Percentiles rank a stretch among this genome's conserved stretches.
Evolutionary conservation across 2,888 invertebrate species (phyloP).

Genomic region (Drosophila hawaiiensis): DNA sequence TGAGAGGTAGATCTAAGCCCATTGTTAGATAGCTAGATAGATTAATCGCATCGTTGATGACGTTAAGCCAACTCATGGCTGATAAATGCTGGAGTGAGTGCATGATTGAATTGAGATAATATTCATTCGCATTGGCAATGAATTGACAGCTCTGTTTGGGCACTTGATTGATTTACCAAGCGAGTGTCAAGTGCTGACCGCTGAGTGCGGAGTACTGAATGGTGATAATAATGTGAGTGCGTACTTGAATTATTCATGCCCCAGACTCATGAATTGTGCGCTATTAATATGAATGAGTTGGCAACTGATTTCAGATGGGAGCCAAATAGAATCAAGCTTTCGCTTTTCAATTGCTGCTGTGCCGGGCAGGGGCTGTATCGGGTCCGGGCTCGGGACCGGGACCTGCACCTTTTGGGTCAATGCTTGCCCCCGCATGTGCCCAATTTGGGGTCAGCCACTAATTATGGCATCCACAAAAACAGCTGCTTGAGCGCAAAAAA

Average conservation of each 20-base stretch:
- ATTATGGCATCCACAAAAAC: slow-evolving; percentile 30
- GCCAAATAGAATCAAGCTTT: slow-evolving; percentile 34
- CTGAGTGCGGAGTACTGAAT: slow-evolving; percentile 23
- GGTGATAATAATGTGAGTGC: slow-evolving; percentile 39
- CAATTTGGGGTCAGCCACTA: slow-evolving; percentile 18
- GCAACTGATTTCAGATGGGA: slow-evolving; percentile 21
- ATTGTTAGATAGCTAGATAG: not conserved
- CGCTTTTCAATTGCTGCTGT: slow-evolving; percentile 37
- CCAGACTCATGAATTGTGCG: slow-evolving; percentile 12
- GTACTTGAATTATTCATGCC: slow-evolving; percentile 51
- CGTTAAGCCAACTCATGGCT: slow-evolving; percentile 6
- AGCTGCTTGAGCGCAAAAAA: slow-evolving; percentile 37
- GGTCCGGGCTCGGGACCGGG: not conserved
- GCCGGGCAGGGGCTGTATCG: no score
- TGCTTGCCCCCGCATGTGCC: slow-evolving; percentile 32
- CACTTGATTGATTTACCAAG: slow-evolving; percentile 30
- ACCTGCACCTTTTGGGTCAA: slow-evolving; percentile 22
- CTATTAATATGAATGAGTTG: slow-evolving; percentile 56
- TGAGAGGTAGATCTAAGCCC: not conserved
- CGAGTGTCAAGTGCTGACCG: not conserved
- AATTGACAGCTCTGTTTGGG: slow-evolving; percentile 26
- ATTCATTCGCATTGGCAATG: slow-evolving; percentile 19
- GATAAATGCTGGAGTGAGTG: slow-evolving; percentile 4
- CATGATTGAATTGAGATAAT: slow-evolving; percentile 8
- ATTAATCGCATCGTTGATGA: not conserved